Base-by-base conservation (phyloP, 1,140 invertebrate genomes). In the Anastatus disparis region DNA sequence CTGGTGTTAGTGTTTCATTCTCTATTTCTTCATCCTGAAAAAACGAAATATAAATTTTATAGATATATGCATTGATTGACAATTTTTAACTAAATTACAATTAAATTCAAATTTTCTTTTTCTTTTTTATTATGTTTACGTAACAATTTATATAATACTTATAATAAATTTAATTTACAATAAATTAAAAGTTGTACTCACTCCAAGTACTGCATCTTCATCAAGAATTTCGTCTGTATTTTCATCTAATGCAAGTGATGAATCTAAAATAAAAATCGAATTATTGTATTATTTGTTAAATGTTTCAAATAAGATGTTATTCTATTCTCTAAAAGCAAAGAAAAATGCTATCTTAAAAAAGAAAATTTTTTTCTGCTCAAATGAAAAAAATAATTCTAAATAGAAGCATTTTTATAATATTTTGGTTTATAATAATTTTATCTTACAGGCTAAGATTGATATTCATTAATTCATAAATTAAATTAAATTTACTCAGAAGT, bases 131-230 rank as follows among this genome's bases (percentile, higher is more conserved):
- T n/a, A n/a, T 44, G 40, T 22, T 22, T 24, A 20, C 46, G 7
- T 9, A 50, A 22, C 3, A 61, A 46, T 46, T 10, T 44, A 17
- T 9, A 42, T 44, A 27, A 61, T 0, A 35, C 10, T 6, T 35
- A 35, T 35, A 35, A 6, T 35, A 35, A 6, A 35, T 35, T 35
- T n/a, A 46, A 35, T 35, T 6, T 35, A 35, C 10, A 35, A 6
- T 35, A 35, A 6, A 35, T 35, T 35, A 35, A 6, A 35, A 35
- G 10, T 53, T 59, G 38, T 62, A 81, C 75, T 81, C 80, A 87
- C 86, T 20, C 79, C 86, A 53, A 87, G 80, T 56, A 87, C 86
- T 63, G 84, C 85, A 78, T 87, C 86, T 76, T 87, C 86, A 73
- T 87, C 86, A 52, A 87, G 71, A 59, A 86, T 85, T 78, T 87